phyloP scores from a whole-genome alignment of 2,113 vertebrate genomes.

The human region DNA sequence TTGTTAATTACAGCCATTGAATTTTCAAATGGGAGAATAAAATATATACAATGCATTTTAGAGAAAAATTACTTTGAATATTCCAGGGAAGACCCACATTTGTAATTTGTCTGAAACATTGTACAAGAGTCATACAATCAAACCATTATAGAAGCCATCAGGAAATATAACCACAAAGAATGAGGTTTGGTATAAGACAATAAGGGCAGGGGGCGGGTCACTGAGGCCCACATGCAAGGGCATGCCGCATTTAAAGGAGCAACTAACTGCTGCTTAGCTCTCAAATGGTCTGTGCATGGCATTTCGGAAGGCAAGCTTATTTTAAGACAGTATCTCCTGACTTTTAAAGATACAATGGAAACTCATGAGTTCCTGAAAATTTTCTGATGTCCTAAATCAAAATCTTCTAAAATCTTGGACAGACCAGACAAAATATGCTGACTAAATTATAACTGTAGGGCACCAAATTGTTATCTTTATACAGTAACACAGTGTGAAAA shows the following conservation, averaged over 20 bases:
- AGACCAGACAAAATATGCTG: background rate
- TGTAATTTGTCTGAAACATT: background rate
- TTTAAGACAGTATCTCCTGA: background rate
- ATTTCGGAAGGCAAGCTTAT: background rate
- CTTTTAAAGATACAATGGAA: background rate
- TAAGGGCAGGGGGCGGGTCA: background rate
- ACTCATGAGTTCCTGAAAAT: background rate
- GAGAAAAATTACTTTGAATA: conserved; percentile 11
- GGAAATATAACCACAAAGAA: background rate
- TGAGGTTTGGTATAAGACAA: background rate
- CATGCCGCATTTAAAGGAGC: background rate
- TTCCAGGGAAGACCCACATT: background rate
- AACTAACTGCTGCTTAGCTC: background rate
- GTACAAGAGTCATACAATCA: background rate
- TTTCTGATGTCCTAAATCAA: background rate
- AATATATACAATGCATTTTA: background rate
- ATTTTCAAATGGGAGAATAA: background rate
- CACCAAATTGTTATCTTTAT: background rate
- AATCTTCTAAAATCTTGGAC: background rate
- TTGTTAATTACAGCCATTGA: background rate
- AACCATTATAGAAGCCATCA: background rate
- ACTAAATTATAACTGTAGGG: background rate
- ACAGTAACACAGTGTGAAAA: background rate
- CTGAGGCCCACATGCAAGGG: too few relatives aligned
- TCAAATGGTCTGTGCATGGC: background rate